Evolutionary conservation across 2,888 invertebrate genomes (phyloP), one percentile per base, ranked within the genome.

Genomic region (Cecidostiba fungosa): DNA sequence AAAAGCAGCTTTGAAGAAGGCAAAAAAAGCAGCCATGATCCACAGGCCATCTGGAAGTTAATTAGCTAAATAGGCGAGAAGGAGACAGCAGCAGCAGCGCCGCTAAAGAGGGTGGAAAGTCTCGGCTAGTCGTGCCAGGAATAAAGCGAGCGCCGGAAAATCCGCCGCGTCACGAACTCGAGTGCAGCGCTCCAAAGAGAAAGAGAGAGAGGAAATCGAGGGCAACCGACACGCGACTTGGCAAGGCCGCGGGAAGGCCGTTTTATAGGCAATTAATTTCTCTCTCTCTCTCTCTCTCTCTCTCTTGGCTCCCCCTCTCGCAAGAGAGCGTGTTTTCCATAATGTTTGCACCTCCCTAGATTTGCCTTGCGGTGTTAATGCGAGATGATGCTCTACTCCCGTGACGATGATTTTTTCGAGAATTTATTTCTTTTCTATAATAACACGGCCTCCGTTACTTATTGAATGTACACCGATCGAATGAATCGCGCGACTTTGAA

Each of bases 191-290:
- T 29, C 72, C 23, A 50, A 50, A 50, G 72, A 23, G 32, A 72
- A 36, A 26, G 72, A 19, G 2, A 23, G 72, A 39, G 72, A 39
- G 39, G 32, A n/a, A 72, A 32, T 72, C 72, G 72, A 72, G 72
- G 72, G 19, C 72, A 29, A 19, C 72, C 39, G 39, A 39, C 39
- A 72, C 72, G 72, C 32, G 72, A 72, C 72, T 72, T 32, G 72
- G 72, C 72, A 72, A 72, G 72, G 72, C 72, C 72, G 39, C 72
- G 32, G 72, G 72, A 72, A 72, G 32, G 72, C 72, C 72, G 39
- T 19, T 36, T 72, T 72, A 72, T 39, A 72, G 32, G 72, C 72
- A 72, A 72, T 72, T 72, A 72, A 72, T 32, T 72, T 72, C 72
- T 32, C 16, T 39, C 29, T 26, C 69, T 50, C 50, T 1, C 50